Evolutionary conservation across 2,113 vertebrate genomes (phyloP).

Genomic region (Silurus asotus): DNA sequence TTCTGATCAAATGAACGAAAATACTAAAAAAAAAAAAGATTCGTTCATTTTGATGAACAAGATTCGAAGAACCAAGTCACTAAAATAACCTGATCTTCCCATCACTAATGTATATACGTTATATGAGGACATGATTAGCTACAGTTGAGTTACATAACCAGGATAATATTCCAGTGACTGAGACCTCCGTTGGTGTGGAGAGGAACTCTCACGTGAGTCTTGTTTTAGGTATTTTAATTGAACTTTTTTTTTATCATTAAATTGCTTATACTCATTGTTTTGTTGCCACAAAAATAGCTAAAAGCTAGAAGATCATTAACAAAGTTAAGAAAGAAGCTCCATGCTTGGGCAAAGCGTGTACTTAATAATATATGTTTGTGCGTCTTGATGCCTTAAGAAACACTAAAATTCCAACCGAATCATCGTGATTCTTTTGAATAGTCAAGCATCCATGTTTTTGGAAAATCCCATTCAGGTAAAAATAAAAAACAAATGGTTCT

Average conservation of each 20-base stretch:
- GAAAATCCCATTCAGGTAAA: not conserved
- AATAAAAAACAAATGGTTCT: not conserved
- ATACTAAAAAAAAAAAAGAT: too few relatives aligned
- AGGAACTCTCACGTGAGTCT: not conserved
- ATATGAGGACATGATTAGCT: not conserved
- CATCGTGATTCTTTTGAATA: not conserved
- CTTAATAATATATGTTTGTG: not conserved
- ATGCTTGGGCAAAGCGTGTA: not conserved
- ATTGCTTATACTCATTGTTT: not conserved
- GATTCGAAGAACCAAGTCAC: too few relatives aligned
- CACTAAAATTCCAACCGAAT: not conserved
- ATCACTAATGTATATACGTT: too few relatives aligned
- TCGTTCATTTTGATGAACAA: too few relatives aligned
- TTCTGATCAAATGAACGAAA: too few relatives aligned
- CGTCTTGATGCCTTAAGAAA: not conserved
- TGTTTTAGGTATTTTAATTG: not conserved
- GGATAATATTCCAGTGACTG: not conserved
- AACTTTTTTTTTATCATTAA: not conserved
- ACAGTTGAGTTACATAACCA: not conserved
- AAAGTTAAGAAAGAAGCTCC: not conserved
- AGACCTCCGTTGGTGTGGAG: not conserved
- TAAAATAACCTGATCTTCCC: too few relatives aligned
- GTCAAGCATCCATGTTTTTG: not conserved
- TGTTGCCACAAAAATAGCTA: too few relatives aligned
- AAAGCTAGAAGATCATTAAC: not conserved